A percentile compares a stretch with the other conserved stretches of the same genome.
Evolutionary conservation across 2,797 vertebrate species (phyloP).

Genomic region (Enteromius argenteus): DNA sequence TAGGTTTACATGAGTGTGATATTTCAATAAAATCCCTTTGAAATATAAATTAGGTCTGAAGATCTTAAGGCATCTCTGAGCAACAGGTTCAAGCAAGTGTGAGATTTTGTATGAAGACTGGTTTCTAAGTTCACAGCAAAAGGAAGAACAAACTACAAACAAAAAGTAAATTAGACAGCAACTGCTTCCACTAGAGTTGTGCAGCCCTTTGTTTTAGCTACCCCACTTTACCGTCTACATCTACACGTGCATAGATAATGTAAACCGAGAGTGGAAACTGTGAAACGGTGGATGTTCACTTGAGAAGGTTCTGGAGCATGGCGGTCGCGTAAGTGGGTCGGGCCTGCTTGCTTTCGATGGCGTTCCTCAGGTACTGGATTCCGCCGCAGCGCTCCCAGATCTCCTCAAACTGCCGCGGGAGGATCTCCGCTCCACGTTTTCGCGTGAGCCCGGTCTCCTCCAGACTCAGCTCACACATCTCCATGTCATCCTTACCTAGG

Average conservation of each 20-base stretch:
- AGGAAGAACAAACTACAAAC: constrained; percentile 53
- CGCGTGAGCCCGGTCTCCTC: constrained; percentile 97
- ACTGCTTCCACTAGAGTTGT: constrained; percentile 31
- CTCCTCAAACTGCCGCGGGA: constrained; percentile 95
- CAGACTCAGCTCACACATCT: constrained; percentile 98
- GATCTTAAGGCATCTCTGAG: constrained; percentile 54
- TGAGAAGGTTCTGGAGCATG: constrained; percentile 94
- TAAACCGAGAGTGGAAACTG: not conserved
- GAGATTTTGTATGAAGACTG: constrained; percentile 45
- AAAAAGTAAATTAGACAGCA: constrained; percentile 32
- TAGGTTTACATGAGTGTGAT: constrained; percentile 21
- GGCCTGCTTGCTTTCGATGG: constrained; percentile 95
- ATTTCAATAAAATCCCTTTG: constrained; percentile 8
- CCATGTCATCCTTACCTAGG: constrained; percentile 97
- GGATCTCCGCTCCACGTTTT: constrained; percentile 95
- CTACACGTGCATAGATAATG: constrained; percentile 36
- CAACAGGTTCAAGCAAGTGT: constrained; percentile 41
- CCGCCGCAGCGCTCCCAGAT: constrained; percentile 98
- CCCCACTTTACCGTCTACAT: constrained; percentile 27
- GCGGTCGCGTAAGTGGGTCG: constrained; percentile 95
- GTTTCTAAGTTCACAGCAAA: constrained; percentile 59
- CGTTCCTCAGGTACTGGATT: constrained; percentile 93
- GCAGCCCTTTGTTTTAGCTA: constrained; percentile 61
- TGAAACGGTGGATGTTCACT: constrained; percentile 72
- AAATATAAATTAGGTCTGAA: constrained; percentile 31